These are phyloP conservation scores for Apocrypta bakeri DNA, from an alignment of 1,140 invertebrate species.

Conservation along the genomic window DNA sequence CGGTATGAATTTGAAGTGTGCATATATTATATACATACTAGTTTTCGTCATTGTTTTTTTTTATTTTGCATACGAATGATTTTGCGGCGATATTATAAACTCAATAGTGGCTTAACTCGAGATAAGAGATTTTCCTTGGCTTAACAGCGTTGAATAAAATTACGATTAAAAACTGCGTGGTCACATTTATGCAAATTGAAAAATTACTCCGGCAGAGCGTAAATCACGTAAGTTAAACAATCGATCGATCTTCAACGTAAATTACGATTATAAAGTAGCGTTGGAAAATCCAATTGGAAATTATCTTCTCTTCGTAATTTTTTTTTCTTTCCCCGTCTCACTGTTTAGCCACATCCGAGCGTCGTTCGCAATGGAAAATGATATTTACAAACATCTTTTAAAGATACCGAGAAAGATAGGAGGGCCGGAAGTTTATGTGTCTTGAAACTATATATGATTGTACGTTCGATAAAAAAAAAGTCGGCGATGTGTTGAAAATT, in stretches of 20 bases:
- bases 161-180: background rate
- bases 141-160: background rate
- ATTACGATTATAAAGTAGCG: no score
- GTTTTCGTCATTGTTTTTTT: no score
- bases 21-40: no score
- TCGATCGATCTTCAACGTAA: no score
- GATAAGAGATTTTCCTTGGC: background rate
- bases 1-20: background rate
- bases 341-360: no score
- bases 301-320: no score
- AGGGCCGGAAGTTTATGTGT: background rate
- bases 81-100: no score
- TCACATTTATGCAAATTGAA: constrained; percentile 4
- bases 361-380: background rate
- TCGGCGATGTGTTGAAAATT: background rate
- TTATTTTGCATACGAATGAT: no score
- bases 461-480: background rate
- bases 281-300: no score
- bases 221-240: background rate
- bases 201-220: background rate
- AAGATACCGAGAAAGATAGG: background rate
- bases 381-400: background rate
- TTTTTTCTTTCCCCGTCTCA: background rate
- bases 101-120: no score
- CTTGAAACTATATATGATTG: background rate